These are phyloP conservation scores for Tryphoninae sp. DNA, from an alignment of 2,888 invertebrate species.

Conservation along the genomic window DNA sequence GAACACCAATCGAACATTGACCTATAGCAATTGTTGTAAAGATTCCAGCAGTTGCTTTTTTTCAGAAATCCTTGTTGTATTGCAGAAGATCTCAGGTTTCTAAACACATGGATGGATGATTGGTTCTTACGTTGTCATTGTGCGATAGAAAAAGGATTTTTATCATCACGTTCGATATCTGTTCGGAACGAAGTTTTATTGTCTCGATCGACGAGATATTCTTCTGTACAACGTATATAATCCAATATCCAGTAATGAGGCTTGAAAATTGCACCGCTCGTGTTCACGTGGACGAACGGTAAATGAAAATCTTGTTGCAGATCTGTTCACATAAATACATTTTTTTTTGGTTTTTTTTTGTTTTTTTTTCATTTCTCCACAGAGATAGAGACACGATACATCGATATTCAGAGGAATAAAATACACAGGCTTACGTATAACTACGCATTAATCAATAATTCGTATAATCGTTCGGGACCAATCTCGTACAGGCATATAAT, in stretches of 20 bases:
- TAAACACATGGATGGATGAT: neutral
- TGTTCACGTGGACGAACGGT: conserved; percentile 25
- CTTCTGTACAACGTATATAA: conserved; percentile 9
- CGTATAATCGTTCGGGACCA: conserved; percentile 53
- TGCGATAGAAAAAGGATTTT: no score
- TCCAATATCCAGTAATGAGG: conserved; percentile 18
- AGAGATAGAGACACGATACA: conserved; percentile 57
- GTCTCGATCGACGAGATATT: conserved; percentile 21
- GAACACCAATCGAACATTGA: conserved; percentile 44
- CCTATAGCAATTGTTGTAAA: neutral
- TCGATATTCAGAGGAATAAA: conserved; percentile 56
- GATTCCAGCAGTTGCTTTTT: neutral
- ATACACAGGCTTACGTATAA: conserved; percentile 53
- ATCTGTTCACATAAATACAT: conserved; percentile 48
- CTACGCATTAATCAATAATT: conserved; percentile 55
- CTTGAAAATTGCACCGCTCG: conserved; percentile 8
- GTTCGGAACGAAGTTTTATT: conserved; percentile 42
- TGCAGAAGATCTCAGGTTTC: no score
- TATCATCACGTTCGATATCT: neutral
- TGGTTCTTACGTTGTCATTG: neutral
- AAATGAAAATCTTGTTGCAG: conserved; percentile 38
- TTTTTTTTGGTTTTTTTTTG: conserved; percentile 38
- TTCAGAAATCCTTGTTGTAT: conserved; percentile 2
- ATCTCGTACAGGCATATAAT: conserved; percentile 60
- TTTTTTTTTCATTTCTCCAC: conserved; percentile 44